Evolutionary conservation across 1,140 invertebrate genomes (phyloP), one percentile per base, ranked within the genome.

Genomic region (Megalopta genalis): DNA sequence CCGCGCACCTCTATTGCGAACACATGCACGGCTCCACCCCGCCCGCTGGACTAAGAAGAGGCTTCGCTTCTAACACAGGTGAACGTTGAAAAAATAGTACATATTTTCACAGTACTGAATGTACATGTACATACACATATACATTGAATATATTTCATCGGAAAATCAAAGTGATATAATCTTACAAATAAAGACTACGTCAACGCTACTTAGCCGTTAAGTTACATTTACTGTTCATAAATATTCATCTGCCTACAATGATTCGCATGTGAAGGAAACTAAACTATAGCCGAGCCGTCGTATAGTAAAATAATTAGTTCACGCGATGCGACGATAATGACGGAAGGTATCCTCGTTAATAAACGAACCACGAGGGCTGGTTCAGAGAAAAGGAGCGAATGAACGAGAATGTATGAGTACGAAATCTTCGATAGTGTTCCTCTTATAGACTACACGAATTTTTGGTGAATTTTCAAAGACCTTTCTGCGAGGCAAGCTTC

Each of bases 141-240:
- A 81, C 80, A 79, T 81, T 89, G 88, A 86, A 87, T 90, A 89
- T 88, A 88, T 87, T 88, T 83, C 84, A 80, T 86, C 80, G 81
- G 74, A 82, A 57, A 87, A 88, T 87, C 83, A 85, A 81, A 85
- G 80, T 77, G 81, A 85, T 87, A 88, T 87, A 88, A 88, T 88
- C 84, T 90, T 89, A 90, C 87, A 90, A 90, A 88, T 81, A 81
- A 87, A 70, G 60, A 16, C 66, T 81, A 83, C 83, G 84, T 85
- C 86, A 84, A 81, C 83, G 81, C 83, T 78, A 87, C 74, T 82
- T 84, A 86, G 76, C 64, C 79, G 84, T 21, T 83, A 87, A 85
- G 69, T 73, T 90, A 86, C 69, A 87, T 85, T 85, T 87, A 84
- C 66, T 64, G 85, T 87, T 86, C 83, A 89, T 90, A 88, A 89